Conservation (phyloP, 1,140 invertebrate genomes). For the Drosophila sechellia region DNA sequence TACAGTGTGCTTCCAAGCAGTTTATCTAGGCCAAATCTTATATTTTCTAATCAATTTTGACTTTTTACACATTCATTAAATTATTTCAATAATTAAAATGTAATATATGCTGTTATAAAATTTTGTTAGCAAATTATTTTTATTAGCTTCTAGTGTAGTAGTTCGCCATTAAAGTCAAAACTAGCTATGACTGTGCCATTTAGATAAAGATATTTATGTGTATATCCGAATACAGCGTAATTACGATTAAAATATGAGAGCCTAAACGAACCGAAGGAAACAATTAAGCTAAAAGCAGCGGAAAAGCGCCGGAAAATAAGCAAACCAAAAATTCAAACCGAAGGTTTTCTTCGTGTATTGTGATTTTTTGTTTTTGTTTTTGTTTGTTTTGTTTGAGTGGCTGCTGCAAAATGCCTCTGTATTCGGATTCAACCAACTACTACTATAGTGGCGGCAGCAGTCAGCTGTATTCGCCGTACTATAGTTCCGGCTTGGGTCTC, state of each 20-base stretch:
- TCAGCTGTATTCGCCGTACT: conserved; percentile 86
- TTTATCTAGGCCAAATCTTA: neutral
- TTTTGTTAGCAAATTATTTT: too few species aligned
- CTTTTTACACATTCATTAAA: too few species aligned
- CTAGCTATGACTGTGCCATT: conserved; percentile 7
- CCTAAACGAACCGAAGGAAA: conserved; percentile 16
- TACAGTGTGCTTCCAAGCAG: neutral
- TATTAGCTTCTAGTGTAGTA: neutral
- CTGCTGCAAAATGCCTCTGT: conserved; percentile 75
- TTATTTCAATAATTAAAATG: too few species aligned
- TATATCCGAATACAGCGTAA: conserved; percentile 15
- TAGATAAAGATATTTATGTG: conserved; percentile 6
- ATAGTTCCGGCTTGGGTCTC: conserved; percentile 84
- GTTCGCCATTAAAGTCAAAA: neutral
- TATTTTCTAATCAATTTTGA: neutral
- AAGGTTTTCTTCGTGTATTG: neutral
- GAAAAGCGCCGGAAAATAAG: conserved; percentile 23
- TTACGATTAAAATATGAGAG: conserved; percentile 20
- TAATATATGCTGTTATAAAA: too few species aligned
- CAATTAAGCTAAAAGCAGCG: conserved; percentile 12
- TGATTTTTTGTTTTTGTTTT: conserved; percentile 15
- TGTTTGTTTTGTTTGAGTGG: conserved; percentile 4
- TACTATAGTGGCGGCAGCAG: conserved; percentile 84
- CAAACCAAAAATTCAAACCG: conserved; percentile 6
- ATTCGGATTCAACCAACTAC: conserved; percentile 76